Evolutionary conservation across 1,140 invertebrate genomes (phyloP).

Genomic region (Nephotettix cincticeps): DNA sequence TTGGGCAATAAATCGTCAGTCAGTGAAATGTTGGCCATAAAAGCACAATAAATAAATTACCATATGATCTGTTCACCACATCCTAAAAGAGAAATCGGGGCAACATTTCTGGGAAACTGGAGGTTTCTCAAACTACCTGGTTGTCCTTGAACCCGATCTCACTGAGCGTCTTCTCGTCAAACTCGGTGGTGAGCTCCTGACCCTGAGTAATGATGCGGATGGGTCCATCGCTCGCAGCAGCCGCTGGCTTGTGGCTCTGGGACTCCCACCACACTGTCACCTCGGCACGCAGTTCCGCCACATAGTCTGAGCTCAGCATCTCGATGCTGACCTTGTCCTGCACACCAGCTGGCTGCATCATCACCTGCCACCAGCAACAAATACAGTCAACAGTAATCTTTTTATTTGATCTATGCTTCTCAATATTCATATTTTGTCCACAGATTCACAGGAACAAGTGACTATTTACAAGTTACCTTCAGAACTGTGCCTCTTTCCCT

Average conservation of each 20-base stretch:
- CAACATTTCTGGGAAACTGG: too few relatives aligned
- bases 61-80: too few relatives aligned
- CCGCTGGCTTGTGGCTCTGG: not conserved
- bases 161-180: conserved; percentile 84
- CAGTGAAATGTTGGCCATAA: too few relatives aligned
- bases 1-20: too few relatives aligned
- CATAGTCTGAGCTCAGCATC: conserved; percentile 76
- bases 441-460: too few relatives aligned
- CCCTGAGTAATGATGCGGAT: conserved; percentile 91
- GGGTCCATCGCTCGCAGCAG: conserved; percentile 68
- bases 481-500: conserved; percentile 56
- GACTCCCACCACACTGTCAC: conserved; percentile 49
- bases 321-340: conserved; percentile 74
- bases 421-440: too few relatives aligned
- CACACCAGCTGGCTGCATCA: conserved; percentile 83
- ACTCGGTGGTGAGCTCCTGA: conserved; percentile 90
- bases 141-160: conserved; percentile 91
- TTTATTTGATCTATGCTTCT: too few relatives aligned
- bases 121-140: conserved; percentile 55
- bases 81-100: too few relatives aligned
- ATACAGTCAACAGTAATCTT: too few relatives aligned
- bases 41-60: too few relatives aligned
- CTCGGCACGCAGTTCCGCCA: conserved; percentile 89
- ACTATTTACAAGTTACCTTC: conserved; percentile 42
- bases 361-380: too few relatives aligned